Percentiles rank a stretch among this genome's conserved stretches.
phyloP scores from a whole-genome alignment of 2,888 invertebrate species.

The Listrodromus nycthemerus region DNA sequence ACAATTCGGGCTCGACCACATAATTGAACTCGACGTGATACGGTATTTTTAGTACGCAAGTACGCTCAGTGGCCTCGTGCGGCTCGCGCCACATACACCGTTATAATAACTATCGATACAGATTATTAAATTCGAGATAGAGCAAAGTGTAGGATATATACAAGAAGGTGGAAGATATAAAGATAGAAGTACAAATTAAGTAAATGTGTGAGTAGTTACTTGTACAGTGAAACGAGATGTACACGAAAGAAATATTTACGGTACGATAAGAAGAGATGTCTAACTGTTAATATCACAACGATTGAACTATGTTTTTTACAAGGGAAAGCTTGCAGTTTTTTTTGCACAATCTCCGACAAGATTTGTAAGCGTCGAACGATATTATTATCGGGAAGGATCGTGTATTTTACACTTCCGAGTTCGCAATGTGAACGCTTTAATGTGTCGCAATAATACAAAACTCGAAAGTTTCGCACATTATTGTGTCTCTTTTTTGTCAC shows the following conservation, averaged over 20 bases:
- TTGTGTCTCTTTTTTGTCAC: neutral
- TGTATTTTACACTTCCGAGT: neutral
- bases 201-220: slow-evolving; percentile 4
- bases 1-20: slow-evolving; percentile 71
- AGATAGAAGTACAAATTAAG: slow-evolving; percentile 20
- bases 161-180: neutral
- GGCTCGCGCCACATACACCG: slow-evolving; percentile 34
- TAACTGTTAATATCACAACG: neutral
- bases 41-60: slow-evolving; percentile 65
- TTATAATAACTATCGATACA: slow-evolving; percentile 15
- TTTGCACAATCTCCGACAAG: neutral
- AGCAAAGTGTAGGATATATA: slow-evolving; percentile 21
- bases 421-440: neutral
- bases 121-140: slow-evolving; percentile 21
- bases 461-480: neutral
- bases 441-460: neutral
- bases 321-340: neutral
- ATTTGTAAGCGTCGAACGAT: neutral
- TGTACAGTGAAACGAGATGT: slow-evolving; percentile 12
- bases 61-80: slow-evolving; percentile 65
- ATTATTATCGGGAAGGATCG: neutral
- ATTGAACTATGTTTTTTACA: neutral
- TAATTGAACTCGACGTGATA: slow-evolving; percentile 68
- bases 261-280: neutral
- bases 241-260: slow-evolving; percentile 33